Percentiles rank a stretch among this genome's conserved stretches.
phyloP scores from a whole-genome alignment of 1,140 invertebrate species.

The Zaprionus nigranus region DNA sequence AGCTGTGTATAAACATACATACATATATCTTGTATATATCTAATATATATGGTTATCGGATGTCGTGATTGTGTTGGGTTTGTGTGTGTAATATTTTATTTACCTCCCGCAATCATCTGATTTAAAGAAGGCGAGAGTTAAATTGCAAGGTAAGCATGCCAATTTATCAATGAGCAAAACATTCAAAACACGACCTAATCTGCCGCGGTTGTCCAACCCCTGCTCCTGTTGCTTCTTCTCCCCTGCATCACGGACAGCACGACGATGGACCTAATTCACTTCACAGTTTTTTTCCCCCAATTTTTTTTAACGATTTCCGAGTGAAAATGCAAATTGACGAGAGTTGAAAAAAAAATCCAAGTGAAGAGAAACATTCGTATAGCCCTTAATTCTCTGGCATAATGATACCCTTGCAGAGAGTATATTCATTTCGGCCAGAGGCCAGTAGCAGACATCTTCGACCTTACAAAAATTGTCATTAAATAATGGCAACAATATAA shows the following conservation, averaged over 20 bases:
- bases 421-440: no score
- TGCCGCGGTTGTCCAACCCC: background rate
- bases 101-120: background rate
- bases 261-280: background rate
- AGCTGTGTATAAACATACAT: no score
- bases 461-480: no score
- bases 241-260: background rate
- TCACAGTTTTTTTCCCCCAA: background rate
- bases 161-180: background rate
- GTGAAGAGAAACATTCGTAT: background rate
- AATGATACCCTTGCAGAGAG: background rate
- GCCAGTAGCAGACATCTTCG: no score
- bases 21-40: no score
- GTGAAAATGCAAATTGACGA: constrained; percentile 19
- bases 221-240: background rate
- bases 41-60: background rate
- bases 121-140: background rate
- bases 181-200: background rate
- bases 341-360: constrained; percentile 24
- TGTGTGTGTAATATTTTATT: background rate
- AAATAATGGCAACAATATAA: no score
- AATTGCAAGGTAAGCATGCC: background rate
- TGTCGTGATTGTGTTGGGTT: background rate
- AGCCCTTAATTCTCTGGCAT: background rate
- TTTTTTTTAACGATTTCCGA: background rate